These are phyloP conservation scores for Sylvicapra grimmia DNA, from an alignment of 2,113 vertebrate genomes.

Conservation along the genomic window DNA sequence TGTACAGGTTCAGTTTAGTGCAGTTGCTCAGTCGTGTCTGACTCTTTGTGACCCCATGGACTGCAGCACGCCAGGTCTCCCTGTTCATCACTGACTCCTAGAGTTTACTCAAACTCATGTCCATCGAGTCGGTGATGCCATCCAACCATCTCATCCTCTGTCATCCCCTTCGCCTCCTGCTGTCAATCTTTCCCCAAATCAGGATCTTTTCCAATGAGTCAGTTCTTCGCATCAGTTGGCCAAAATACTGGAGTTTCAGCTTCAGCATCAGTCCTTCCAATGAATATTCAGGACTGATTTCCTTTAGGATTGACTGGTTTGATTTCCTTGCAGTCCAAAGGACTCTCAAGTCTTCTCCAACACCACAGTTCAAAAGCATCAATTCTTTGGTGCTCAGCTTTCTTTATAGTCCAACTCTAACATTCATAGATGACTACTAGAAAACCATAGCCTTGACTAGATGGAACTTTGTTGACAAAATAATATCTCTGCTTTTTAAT, in stretches of 20 bases:
- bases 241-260: neutral
- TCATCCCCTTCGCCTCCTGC: rapidly evolving
- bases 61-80: neutral
- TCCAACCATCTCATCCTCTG: neutral
- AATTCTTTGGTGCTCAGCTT: neutral
- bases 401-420: neutral
- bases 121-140: neutral
- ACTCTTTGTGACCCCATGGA: neutral
- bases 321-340: neutral
- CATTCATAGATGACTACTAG: neutral
- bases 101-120: neutral
- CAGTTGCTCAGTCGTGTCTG: neutral
- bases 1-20: neutral
- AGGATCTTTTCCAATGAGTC: neutral
- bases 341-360: neutral
- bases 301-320: neutral
- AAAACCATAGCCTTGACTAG: neutral
- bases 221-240: neutral
- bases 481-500: neutral
- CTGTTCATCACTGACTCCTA: neutral
- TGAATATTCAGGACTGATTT: neutral
- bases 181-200: neutral
- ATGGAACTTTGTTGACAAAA: neutral
- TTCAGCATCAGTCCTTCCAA: neutral
- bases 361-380: neutral